Conservation (phyloP, 2,113 vertebrate genomes). For the Cromileptes altivelis region DNA sequence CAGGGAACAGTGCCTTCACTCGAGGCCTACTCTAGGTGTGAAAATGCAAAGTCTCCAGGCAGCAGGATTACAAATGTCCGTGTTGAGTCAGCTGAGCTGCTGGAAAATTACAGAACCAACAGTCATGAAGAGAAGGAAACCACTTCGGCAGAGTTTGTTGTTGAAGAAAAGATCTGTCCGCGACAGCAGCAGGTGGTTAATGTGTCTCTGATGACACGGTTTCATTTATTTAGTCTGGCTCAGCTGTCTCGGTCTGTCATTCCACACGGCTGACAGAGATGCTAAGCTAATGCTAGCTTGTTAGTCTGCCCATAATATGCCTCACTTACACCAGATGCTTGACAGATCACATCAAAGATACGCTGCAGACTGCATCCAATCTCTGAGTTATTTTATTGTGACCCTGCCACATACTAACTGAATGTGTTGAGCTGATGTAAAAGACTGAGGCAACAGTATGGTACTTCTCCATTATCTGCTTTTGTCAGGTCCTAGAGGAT, state of each 20-base stretch:
- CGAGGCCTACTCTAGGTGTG: constrained; percentile 12
- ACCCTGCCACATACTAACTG: constrained; percentile 40
- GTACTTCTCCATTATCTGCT: background rate
- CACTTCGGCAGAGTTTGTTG: constrained; percentile 16
- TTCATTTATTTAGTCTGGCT: constrained; percentile 26
- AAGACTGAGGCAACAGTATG: background rate
- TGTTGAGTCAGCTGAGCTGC: constrained; percentile 38
- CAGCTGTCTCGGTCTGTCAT: constrained; percentile 61
- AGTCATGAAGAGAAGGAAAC: constrained; percentile 11
- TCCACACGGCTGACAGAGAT: constrained; percentile 31
- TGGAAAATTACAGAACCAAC: constrained; percentile 29
- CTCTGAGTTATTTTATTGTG: constrained; percentile 41
- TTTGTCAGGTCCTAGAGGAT: constrained; percentile 14
- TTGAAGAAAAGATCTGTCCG: constrained; percentile 30
- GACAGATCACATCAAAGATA: constrained; percentile 62
- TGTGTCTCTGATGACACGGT: constrained; percentile 50
- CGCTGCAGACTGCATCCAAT: constrained; percentile 32
- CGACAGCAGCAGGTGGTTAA: constrained; percentile 66
- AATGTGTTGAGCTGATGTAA: constrained; percentile 44
- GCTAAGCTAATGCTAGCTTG: constrained; percentile 24
- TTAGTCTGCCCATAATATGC: constrained; percentile 35
- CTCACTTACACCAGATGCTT: constrained; percentile 53
- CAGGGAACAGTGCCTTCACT: constrained; percentile 24
- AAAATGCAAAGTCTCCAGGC: constrained; percentile 24
- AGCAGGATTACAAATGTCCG: constrained; percentile 12